Conservation (phyloP, 2,797 vertebrate species). For the Rhinophrynus dorsalis region DNA sequence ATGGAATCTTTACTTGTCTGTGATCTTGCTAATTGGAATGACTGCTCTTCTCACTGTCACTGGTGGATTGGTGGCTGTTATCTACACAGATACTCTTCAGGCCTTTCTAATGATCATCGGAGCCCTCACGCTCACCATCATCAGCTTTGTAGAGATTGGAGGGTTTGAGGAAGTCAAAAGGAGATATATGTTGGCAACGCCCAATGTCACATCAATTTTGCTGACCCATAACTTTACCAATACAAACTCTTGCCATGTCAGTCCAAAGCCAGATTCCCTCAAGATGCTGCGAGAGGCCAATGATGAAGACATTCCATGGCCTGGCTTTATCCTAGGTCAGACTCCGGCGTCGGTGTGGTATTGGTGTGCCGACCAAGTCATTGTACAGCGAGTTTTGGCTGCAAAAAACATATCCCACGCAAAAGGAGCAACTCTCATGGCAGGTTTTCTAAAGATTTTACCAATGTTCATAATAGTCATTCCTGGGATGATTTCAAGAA, state of each 20-base stretch:
- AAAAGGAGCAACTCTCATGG: conserved; percentile 95
- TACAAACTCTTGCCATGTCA: conserved; percentile 82
- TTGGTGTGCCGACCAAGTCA: conserved; percentile 98
- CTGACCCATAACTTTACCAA: conserved; percentile 84
- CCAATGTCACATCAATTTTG: conserved; percentile 87
- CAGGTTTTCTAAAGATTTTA: conserved; percentile 91
- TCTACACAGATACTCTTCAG: conserved; percentile 96
- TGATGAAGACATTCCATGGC: conserved; percentile 96
- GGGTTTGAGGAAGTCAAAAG: conserved; percentile 90
- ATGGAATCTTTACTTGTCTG: conserved; percentile 96
- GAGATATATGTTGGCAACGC: conserved; percentile 92
- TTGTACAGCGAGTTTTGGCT: conserved; percentile 94
- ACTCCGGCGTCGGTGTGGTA: conserved; percentile 98
- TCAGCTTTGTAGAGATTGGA: conserved; percentile 88
- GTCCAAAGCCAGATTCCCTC: conserved; percentile 87
- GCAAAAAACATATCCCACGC: conserved; percentile 95
- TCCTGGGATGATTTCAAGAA: conserved; percentile 97
- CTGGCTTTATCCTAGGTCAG: conserved; percentile 93
- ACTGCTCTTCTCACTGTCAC: conserved; percentile 93
- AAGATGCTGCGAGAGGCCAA: conserved; percentile 84
- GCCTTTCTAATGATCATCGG: conserved; percentile 95
- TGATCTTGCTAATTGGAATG: conserved; percentile 91
- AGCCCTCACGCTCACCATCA: conserved; percentile 87
- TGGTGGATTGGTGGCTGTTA: conserved; percentile 92
- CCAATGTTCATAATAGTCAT: conserved; percentile 98